Percentiles rank a stretch among this genome's conserved stretches.
Evolutionary conservation across 2,888 invertebrate species (phyloP).

Genomic region (Yponomeuta malinellus): DNA sequence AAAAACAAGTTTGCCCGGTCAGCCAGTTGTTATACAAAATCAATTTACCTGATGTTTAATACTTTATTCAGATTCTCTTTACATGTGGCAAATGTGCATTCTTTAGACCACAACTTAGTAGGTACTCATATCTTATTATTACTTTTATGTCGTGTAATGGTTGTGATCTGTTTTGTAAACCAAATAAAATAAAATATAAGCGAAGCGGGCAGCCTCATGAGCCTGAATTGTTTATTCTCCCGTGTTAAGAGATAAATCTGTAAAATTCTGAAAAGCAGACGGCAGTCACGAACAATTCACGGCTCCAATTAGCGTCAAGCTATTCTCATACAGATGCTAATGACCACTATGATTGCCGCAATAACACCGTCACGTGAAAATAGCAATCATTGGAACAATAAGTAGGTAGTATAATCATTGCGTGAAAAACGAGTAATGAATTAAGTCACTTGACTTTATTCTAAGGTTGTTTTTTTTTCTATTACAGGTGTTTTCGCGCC

Average conservation of each 20-base stretch:
- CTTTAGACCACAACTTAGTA: too few relatives aligned
- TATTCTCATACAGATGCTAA: background rate
- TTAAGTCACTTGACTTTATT: background rate
- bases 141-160: too few relatives aligned
- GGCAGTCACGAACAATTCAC: slow-evolving; percentile 1
- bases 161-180: too few relatives aligned
- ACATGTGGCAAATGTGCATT: too few relatives aligned
- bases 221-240: background rate
- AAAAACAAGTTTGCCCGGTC: too few relatives aligned
- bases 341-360: background rate
- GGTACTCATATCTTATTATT: too few relatives aligned
- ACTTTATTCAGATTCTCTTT: too few relatives aligned
- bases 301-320: background rate
- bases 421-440: background rate
- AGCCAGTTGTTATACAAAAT: too few relatives aligned
- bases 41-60: too few relatives aligned
- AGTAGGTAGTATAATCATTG: background rate
- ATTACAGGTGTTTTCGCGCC: slow-evolving; percentile 75
- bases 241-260: background rate
- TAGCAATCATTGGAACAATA: background rate
- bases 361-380: background rate
- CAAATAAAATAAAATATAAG: too few relatives aligned
- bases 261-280: background rate
- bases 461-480: background rate
- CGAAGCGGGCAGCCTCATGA: too few relatives aligned